Base-by-base conservation (phyloP, 2,888 invertebrate species). In the Lasioglossum figueresi region DNA sequence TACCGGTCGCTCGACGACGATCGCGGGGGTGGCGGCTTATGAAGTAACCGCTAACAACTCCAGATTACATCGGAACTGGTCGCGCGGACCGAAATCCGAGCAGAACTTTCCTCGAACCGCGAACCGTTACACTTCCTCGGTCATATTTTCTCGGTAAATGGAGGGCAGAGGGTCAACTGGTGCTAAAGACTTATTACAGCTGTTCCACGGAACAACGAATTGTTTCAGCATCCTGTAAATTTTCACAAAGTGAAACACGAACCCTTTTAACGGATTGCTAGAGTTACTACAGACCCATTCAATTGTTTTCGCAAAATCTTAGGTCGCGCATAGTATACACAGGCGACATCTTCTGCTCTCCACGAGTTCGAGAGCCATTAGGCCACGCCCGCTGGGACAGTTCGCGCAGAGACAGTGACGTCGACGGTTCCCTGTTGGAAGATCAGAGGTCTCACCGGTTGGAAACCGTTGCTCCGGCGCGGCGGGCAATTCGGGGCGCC, bases 81-180 rank as follows among this genome's bases (percentile, higher is more conserved):
- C 12, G 56, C 56, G n/a, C 56, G n/a, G 4, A n/a, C 56, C 23
- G 23, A 40, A 40, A 70, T 40, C 23, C 23, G 5, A 12, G 12
- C n/a, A 12, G n/a, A 56, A 56, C 4, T 56, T 56, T 56, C 56
- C 12, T 56, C 56, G 56, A 56, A n/a, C 10, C 12, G n/a, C 10
- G 56, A 56, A n/a, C 56, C 56, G n/a, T n/a, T n/a, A 56, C 56
- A n/a, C n/a, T n/a, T 56, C 56, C 56, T n/a, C 56, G n/a, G n/a
- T n/a, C 56, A 10, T n/a, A 56, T 56, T 56, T n/a, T 56, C 56
- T 12, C 56, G 1, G 3, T 10, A 56, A 56, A 56, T 56, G 1
- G 56, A 56, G 56, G 56, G n/a, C 56, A 56, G 12, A 56, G 4
- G 56, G 12, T 56, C 56, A 56, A n/a, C 4, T n/a, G 1, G n/a